These are phyloP conservation scores for Zootermopsis nevadensis DNA, from an alignment of 2,888 invertebrate genomes.

Conservation along the genomic window DNA sequence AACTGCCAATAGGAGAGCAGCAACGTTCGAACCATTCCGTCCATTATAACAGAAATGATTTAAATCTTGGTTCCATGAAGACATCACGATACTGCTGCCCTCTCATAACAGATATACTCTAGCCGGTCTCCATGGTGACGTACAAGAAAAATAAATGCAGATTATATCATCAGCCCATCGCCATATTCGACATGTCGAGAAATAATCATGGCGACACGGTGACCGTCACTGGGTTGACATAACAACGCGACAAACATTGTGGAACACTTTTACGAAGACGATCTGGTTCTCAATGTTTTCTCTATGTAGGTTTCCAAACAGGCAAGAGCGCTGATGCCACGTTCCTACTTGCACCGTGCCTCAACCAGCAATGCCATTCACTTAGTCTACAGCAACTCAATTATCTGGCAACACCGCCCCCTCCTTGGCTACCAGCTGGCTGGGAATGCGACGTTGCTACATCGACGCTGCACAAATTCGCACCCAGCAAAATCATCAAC, in stretches of 20 bases:
- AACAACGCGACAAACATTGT: background rate
- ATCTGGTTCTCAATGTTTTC: background rate
- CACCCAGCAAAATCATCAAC: constrained; percentile 36
- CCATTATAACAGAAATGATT: constrained; percentile 57
- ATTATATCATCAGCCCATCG: background rate
- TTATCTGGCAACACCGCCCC: constrained; percentile 36
- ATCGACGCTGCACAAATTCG: constrained; percentile 26
- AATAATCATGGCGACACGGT: background rate
- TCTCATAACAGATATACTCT: constrained; percentile 20
- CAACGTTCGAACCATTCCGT: constrained; percentile 64
- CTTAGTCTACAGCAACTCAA: constrained; percentile 26
- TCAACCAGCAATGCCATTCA: constrained; percentile 33
- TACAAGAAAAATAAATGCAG: background rate
- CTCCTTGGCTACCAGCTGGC: constrained; percentile 41
- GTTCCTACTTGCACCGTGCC: background rate
- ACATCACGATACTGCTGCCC: constrained; percentile 8
- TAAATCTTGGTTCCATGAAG: constrained; percentile 16
- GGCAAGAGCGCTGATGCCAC: constrained; percentile 4
- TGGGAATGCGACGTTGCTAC: constrained; percentile 36
- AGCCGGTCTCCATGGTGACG: constrained; percentile 19
- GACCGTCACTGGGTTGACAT: background rate
- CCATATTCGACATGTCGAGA: background rate
- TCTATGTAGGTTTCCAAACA: constrained; percentile 1
- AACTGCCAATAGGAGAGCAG: constrained; percentile 62
- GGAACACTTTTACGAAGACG: background rate